Evolutionary conservation across 2,797 vertebrate species (phyloP).

Genomic region (Echiichthys vipera): DNA sequence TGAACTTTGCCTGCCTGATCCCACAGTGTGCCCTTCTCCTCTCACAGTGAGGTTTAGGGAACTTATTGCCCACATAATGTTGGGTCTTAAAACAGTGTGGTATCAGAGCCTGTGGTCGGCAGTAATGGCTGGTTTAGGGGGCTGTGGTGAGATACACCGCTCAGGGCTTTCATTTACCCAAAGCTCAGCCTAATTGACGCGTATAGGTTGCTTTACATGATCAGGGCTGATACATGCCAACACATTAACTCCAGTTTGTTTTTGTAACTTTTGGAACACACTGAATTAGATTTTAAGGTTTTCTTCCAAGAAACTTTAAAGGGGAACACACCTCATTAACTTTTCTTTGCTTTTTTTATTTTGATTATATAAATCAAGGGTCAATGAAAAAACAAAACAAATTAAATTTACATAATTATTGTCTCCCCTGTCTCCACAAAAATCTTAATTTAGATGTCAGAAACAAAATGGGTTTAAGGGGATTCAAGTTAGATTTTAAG

Average conservation of each 20-base stretch:
- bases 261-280: constrained; percentile 34
- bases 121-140: constrained; percentile 70
- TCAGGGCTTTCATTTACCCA: constrained; percentile 69
- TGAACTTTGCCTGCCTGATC: constrained; percentile 51
- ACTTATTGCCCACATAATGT: constrained; percentile 72
- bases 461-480: neutral
- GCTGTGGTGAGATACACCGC: constrained; percentile 62
- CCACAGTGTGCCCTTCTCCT: constrained; percentile 43
- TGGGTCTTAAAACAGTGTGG: constrained; percentile 73
- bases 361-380: constrained; percentile 8
- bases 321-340: neutral
- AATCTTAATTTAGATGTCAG: constrained; percentile 10
- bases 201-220: constrained; percentile 50
- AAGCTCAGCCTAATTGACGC: constrained; percentile 66
- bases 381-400: constrained; percentile 11
- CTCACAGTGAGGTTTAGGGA: constrained; percentile 51
- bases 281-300: neutral
- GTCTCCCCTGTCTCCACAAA: neutral
- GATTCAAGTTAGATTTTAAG: neutral
- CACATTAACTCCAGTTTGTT: constrained; percentile 42
- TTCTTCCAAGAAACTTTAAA: constrained; percentile 32
- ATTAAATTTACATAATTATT: constrained; percentile 15
- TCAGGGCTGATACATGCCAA: constrained; percentile 37
- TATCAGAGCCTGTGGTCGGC: constrained; percentile 73
- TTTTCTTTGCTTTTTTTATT: constrained; percentile 11